Evolutionary conservation across 2,888 invertebrate species (phyloP), one percentile per base, ranked within the genome.

Genomic region (Dryobotodes eremita): DNA sequence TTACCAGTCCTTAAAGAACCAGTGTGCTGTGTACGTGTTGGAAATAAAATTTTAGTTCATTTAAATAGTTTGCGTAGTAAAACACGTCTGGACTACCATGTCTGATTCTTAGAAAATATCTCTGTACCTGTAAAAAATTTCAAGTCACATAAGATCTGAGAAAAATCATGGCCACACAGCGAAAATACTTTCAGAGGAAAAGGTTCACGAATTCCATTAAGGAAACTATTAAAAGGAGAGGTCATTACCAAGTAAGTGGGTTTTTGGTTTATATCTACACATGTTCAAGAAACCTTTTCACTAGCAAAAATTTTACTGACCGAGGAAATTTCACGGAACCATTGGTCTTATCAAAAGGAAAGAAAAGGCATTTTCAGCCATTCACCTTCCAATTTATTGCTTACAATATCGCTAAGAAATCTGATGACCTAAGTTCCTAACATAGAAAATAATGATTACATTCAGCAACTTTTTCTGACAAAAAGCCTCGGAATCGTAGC

Each of bases 1-100:
- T 89, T 84, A 89, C 84, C 88, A 88, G 87, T 85, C 74, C 85
- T 84, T 87, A 80, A 79, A 84, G 73, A 86, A 75, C 75, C 85
- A 82, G 84, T 85, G 87, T 83, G 70, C 84, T 83, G 83, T 77
- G 81, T 78, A 89, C 90, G 89, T 89, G 91, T 89, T 85, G 71
- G 72, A 88, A 82, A 89, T 88, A 85, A 81, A 73, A 79, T 83
- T 82, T 86, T 65, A 79, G 81, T 84, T 79, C 75, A 84, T 86
- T 86, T 77, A 81, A 81, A 86, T 80, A 82, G 82, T 82, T 86
- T 79, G 83, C 80, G 78, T 71, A 80, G 83, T 88, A 66, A 80
- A 77, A 72, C 81, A 73, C 77, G 83, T 77, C 68, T 70, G 42
- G 57, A 36, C 61, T 65, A 36, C 48, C 79, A 72, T 74, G 78